Conservation (phyloP, 2,888 invertebrate genomes). For the Rhamnusium bicolor region DNA sequence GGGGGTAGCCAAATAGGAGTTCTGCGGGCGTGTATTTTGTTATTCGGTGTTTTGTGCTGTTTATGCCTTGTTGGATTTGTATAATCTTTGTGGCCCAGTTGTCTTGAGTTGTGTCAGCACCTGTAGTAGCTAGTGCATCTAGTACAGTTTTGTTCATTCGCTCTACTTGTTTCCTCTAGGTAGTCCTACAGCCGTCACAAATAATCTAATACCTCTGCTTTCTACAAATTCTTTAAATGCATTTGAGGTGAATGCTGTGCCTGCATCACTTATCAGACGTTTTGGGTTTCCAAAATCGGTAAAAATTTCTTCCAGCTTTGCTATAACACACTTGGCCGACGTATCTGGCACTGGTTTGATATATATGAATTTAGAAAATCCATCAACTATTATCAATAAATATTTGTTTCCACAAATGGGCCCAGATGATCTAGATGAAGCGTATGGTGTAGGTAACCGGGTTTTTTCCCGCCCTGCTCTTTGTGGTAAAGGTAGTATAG, state of each 20-base stretch:
- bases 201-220: constrained; percentile 44
- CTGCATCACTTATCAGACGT: too few relatives aligned
- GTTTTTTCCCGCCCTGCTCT: neutral
- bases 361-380: constrained; percentile 64
- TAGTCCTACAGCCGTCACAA: neutral
- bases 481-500: neutral
- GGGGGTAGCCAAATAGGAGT: constrained; percentile 24
- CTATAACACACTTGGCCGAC: constrained; percentile 54
- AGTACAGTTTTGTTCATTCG: constrained; percentile 43
- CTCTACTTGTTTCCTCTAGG: constrained; percentile 46
- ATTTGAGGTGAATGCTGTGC: constrained; percentile 63
- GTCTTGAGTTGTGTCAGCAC: neutral
- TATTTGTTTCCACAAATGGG: constrained; percentile 64
- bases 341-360: constrained; percentile 59
- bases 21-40: constrained; percentile 35
- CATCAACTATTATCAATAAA: constrained; percentile 63
- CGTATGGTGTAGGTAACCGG: neutral
- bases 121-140: constrained; percentile 45
- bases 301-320: constrained; percentile 55
- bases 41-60: constrained; percentile 42
- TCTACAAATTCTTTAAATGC: constrained; percentile 60
- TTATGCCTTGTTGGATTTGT: constrained; percentile 49
- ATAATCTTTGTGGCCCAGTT: constrained; percentile 45
- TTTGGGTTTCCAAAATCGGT: constrained; percentile 57
- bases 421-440: constrained; percentile 66